These are phyloP conservation scores for Bombus superbus DNA, from an alignment of 1,140 invertebrate genomes.

Conservation along the genomic window DNA sequence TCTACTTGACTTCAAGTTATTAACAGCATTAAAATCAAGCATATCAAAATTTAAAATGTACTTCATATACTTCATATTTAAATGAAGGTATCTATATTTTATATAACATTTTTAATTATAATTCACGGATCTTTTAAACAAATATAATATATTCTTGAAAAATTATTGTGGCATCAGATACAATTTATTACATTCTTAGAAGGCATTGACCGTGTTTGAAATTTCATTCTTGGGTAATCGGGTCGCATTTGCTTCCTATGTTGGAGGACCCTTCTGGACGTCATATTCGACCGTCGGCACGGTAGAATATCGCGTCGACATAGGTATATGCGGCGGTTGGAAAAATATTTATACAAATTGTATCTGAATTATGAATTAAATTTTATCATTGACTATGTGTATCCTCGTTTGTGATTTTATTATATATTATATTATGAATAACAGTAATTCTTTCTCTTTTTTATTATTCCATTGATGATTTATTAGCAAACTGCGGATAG, in stretches of 20 bases:
- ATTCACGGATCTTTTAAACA: neutral
- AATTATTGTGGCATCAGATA: conserved; percentile 3
- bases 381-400: no score
- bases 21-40: neutral
- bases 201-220: conserved; percentile 59
- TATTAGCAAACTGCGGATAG: neutral
- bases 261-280: conserved; percentile 24
- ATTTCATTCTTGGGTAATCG: conserved; percentile 68
- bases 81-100: neutral
- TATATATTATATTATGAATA: no score
- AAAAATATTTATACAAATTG: no score
- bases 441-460: neutral
- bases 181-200: conserved; percentile 45
- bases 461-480: neutral
- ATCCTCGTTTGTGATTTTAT: no score
- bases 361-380: neutral
- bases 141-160: neutral
- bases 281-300: neutral
- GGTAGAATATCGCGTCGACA: neutral
- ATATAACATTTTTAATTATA: neutral
- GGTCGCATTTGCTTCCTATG: conserved; percentile 45
- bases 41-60: neutral
- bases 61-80: neutral
- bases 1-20: neutral
- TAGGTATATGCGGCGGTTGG: neutral